Percentiles rank a stretch among this genome's conserved stretches.
phyloP scores from a whole-genome alignment of 2,113 vertebrate species.

The Polypterus bichir region DNA sequence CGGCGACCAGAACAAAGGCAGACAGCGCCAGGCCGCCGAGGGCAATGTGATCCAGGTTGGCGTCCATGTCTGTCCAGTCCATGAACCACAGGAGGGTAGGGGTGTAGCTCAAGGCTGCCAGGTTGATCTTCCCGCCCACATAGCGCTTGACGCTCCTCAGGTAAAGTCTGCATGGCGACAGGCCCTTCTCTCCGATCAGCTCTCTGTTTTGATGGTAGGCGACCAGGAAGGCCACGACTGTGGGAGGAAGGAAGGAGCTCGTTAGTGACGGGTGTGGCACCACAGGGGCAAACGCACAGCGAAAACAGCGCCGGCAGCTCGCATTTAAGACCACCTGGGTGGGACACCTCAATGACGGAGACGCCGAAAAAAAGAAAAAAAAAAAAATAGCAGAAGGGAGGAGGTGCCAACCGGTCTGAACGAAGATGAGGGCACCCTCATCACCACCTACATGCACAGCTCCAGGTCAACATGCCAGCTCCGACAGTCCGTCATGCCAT shows the following conservation, averaged over 20 bases:
- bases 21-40: slow-evolving; percentile 59
- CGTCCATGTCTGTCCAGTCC: slow-evolving; percentile 75
- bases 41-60: slow-evolving; percentile 64
- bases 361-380: neutral
- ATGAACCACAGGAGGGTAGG: slow-evolving; percentile 78
- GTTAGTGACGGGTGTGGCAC: no score
- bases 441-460: no score
- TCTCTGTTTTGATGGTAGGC: slow-evolving; percentile 84
- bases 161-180: slow-evolving; percentile 66
- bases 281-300: neutral
- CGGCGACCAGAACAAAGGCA: slow-evolving; percentile 56
- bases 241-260: slow-evolving; percentile 4
- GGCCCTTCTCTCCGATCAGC: slow-evolving; percentile 73
- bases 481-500: no score
- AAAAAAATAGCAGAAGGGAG: no score
- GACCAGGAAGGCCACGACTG: slow-evolving; percentile 80
- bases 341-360: neutral
- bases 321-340: neutral
- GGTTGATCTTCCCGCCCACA: slow-evolving; percentile 54
- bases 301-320: no score
- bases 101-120: slow-evolving; percentile 55
- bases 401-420: no score
- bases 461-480: no score
- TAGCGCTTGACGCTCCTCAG: slow-evolving; percentile 63
- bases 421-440: no score